A percentile compares a stretch with the other conserved stretches of the same genome.
These are phyloP conservation scores for Caerostris darwini DNA, from an alignment of 1,140 invertebrate species.

Conservation along the genomic window DNA sequence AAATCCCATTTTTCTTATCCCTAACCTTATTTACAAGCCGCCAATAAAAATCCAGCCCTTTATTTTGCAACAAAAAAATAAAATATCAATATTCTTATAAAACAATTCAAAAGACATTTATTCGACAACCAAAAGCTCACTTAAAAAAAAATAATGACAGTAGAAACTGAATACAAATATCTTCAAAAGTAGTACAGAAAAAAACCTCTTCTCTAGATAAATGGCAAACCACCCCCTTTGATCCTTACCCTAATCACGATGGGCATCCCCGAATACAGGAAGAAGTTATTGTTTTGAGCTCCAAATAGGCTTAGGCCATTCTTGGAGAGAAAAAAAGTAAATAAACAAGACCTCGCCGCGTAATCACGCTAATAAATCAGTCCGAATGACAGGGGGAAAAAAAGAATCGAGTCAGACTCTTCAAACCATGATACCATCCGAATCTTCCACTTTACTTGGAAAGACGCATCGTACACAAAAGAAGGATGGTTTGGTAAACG, in stretches of 20 bases:
- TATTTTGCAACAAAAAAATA: background rate
- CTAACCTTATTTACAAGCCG: background rate
- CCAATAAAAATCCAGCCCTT: too few relatives aligned
- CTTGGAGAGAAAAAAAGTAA: background rate
- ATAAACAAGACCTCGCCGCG: background rate
- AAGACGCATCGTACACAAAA: background rate
- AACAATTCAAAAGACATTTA: background rate
- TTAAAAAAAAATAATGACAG: background rate
- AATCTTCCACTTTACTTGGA: slow-evolving; percentile 28
- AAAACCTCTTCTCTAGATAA: background rate
- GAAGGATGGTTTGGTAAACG: slow-evolving; percentile 17
- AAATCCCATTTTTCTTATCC: background rate
- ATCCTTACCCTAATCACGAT: background rate
- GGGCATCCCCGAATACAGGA: background rate
- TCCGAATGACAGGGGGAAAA: background rate
- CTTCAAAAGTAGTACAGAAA: background rate
- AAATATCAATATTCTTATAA: background rate
- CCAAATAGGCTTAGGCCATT: slow-evolving; percentile 12
- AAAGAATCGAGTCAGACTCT: slow-evolving; percentile 28
- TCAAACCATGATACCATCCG: slow-evolving; percentile 58
- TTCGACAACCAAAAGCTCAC: background rate
- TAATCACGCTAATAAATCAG: slow-evolving; percentile 16
- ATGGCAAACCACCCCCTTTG: background rate
- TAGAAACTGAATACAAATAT: background rate
- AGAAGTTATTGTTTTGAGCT: slow-evolving; percentile 23